phyloP scores from a whole-genome alignment of 1,140 invertebrate species.

The Zaprionus vittiger region DNA sequence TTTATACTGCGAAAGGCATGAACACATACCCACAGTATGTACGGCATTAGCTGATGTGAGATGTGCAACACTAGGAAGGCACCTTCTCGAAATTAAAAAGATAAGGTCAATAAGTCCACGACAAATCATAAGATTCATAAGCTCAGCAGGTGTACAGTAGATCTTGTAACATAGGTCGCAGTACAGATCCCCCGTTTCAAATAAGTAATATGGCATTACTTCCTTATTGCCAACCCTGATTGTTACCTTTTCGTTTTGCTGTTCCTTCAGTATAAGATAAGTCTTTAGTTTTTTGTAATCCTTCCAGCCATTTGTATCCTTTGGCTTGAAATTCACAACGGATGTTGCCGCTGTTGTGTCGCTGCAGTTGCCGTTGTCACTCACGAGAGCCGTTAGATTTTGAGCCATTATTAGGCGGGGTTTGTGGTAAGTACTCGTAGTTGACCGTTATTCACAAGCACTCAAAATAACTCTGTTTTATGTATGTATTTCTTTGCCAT shows the following conservation, averaged over 20 bases:
- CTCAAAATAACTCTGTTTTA: too few relatives aligned
- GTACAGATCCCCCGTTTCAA: too few relatives aligned
- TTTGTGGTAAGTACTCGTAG: constrained; percentile 15
- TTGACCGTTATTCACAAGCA: constrained; percentile 1
- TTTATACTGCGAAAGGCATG: too few relatives aligned
- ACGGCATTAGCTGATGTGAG: too few relatives aligned
- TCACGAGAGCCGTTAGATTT: constrained; percentile 62
- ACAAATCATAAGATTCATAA: too few relatives aligned
- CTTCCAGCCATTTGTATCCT: constrained; percentile 79
- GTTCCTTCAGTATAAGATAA: constrained; percentile 79
- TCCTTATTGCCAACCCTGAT: neutral
- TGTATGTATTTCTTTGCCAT: neutral
- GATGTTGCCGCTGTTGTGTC: constrained; percentile 14
- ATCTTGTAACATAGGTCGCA: too few relatives aligned
- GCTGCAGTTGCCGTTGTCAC: constrained; percentile 26
- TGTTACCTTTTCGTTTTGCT: constrained; percentile 74
- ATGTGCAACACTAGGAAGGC: too few relatives aligned
- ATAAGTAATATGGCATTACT: neutral
- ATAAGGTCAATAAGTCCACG: too few relatives aligned
- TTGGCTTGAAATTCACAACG: constrained; percentile 66
- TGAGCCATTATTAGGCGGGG: constrained; percentile 52
- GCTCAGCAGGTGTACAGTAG: too few relatives aligned
- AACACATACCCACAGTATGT: too few relatives aligned
- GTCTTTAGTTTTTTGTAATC: constrained; percentile 82
- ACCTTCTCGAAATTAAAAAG: too few relatives aligned